Percentiles rank a stretch among this genome's conserved stretches.
phyloP scores from a whole-genome alignment of 2,797 vertebrate genomes.

The Danio tinwini region DNA sequence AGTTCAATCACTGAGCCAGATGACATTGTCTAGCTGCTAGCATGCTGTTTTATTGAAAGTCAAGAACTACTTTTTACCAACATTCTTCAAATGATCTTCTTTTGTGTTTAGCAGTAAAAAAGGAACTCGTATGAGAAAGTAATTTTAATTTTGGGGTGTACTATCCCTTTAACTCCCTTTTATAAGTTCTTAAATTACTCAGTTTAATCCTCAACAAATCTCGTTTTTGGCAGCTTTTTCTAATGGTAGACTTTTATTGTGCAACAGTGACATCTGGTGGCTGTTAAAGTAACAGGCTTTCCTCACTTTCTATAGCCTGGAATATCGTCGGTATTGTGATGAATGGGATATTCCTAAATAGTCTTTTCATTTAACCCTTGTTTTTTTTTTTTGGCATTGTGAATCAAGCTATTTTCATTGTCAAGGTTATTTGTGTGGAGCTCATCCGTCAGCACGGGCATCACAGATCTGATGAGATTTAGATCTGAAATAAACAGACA shows the following conservation, averaged over 20 bases:
- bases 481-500: conserved; percentile 23
- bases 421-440: neutral
- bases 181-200: neutral
- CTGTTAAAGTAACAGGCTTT: conserved; percentile 29
- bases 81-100: too few species aligned
- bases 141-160: too few species aligned
- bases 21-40: too few species aligned
- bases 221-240: neutral
- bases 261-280: conserved; percentile 70
- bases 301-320: too few species aligned
- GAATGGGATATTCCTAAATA: neutral
- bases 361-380: neutral
- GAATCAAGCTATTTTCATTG: neutral
- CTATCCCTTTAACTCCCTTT: neutral
- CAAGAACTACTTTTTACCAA: too few species aligned
- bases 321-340: too few species aligned
- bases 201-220: neutral
- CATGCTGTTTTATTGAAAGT: too few species aligned
- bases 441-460: conserved; percentile 7
- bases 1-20: too few species aligned
- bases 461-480: conserved; percentile 27
- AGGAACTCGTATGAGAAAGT: too few species aligned
- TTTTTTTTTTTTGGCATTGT: neutral
- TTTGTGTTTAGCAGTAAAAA: too few species aligned
- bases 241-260: conserved; percentile 42